Evolutionary conservation across 2,888 invertebrate genomes (phyloP), one percentile per base, ranked within the genome.

Genomic region (Microdon myrmicae): DNA sequence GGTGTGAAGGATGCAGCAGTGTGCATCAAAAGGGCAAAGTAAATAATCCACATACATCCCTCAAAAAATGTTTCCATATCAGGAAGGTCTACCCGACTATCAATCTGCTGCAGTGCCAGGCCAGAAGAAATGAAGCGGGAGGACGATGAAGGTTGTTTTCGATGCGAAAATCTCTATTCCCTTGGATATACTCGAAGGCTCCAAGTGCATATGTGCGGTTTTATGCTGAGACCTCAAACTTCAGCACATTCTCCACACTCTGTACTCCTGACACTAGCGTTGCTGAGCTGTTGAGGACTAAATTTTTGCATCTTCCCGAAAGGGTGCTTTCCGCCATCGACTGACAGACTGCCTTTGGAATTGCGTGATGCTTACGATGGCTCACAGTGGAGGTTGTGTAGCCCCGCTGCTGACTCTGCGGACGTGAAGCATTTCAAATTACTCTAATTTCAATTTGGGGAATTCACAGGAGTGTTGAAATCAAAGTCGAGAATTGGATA

Each of bases 391-490:
- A 9, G 20, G 23, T 10, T 29, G 49, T 28, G 28, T 17, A 23
- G 25, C 38, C 16, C 9, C 10, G 14, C 47, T 54, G 39, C 28
- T 39, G 39, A 19, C 22, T 6, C 43, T 55, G 49, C 45, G 64
- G 45, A 58, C 51, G 64, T 58, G 64, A 53, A 43, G 43, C 64
- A 58, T 64, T 64, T 64, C 58, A 64, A 64, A 64, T 64, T 58
- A 64, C 64, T 64, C 64, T 64, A 64, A 64, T 64, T 64, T 64
- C 64, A 47, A 56, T 64, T 64, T 47, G 51, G 64, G 59, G 58
- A 64, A 64, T 64, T 64, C 47, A 47, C 19, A 53, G 64, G 58
- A 58, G 64, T 64, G 64, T 64, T 58, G 64, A 51, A 64, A 64
- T 64, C 31, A 45, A n/a, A 64, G 56, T 56, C 41, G 64, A 58